These are phyloP conservation scores for Hippopotamyrus pictus DNA, from an alignment of 2,797 vertebrate genomes.

Conservation along the genomic window DNA sequence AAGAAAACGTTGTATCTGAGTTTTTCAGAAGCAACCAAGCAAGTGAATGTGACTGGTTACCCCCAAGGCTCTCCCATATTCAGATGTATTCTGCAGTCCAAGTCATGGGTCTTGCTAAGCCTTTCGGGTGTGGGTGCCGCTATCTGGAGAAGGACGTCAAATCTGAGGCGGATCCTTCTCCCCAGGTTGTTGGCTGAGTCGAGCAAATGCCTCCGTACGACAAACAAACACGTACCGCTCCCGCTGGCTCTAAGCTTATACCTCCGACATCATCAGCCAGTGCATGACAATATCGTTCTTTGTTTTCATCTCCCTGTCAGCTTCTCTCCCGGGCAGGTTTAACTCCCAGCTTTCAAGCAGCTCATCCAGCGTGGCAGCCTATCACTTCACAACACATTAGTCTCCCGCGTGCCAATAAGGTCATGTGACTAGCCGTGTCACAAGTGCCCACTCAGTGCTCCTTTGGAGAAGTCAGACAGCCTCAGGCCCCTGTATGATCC, in stretches of 20 bases:
- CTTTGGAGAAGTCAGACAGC: conserved; percentile 14
- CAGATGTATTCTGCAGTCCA: neutral
- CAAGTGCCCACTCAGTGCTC: conserved; percentile 6
- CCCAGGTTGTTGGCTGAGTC: neutral
- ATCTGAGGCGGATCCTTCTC: neutral
- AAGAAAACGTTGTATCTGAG: neutral
- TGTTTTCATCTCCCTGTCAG: neutral
- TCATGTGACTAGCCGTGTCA: conserved; percentile 22
- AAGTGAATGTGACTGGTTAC: neutral
- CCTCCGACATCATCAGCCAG: neutral
- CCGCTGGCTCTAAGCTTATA: neutral
- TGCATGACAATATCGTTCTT: neutral
- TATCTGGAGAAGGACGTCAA: neutral
- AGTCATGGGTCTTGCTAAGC: neutral
- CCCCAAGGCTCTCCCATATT: neutral
- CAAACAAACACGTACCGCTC: neutral
- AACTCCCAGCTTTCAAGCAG: neutral
- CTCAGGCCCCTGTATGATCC: conserved; percentile 1
- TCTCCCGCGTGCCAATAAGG: conserved; percentile 2
- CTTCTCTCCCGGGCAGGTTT: neutral
- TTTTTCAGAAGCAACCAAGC: neutral
- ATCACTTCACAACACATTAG: conserved; percentile 11
- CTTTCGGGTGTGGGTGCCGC: neutral
- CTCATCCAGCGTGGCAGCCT: neutral
- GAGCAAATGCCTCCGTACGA: neutral